Percentiles rank a stretch among this genome's conserved stretches.
These are phyloP conservation scores for Planococcus citri DNA, from an alignment of 1,140 invertebrate species.

Conservation along the genomic window DNA sequence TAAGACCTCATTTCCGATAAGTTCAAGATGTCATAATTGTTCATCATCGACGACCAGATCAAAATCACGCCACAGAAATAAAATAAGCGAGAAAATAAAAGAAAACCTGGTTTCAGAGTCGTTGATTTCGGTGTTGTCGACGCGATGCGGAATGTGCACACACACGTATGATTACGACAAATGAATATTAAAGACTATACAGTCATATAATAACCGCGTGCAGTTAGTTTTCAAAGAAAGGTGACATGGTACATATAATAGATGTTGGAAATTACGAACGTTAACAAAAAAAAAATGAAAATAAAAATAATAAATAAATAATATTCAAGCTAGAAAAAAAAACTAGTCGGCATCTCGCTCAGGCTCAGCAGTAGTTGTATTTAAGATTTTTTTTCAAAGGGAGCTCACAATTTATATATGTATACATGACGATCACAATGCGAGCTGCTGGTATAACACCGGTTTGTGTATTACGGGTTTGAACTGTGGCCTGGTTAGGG, in stretches of 20 bases:
- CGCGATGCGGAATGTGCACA: no score
- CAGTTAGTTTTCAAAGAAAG: neutral
- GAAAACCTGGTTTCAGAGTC: no score
- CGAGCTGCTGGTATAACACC: slow-evolving; percentile 15
- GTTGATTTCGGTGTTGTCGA: no score
- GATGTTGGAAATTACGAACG: neutral
- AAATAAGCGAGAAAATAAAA: neutral
- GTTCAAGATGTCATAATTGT: neutral
- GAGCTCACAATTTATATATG: slow-evolving; percentile 17
- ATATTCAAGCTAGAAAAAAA: neutral
- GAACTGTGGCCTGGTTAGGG: neutral
- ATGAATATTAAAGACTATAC: slow-evolving; percentile 13
- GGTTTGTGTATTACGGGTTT: neutral
- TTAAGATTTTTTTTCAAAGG: slow-evolving; percentile 14
- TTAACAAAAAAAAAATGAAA: neutral
- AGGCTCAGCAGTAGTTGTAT: neutral
- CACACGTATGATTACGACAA: neutral
- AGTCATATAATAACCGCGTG: no score
- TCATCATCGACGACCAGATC: neutral
- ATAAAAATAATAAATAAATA: slow-evolving; percentile 3
- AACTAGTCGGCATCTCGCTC: neutral
- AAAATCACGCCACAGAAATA: no score
- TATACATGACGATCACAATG: slow-evolving; percentile 8
- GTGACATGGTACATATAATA: neutral
- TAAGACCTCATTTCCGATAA: neutral